Percentiles rank a stretch among this genome's conserved stretches.
Evolutionary conservation across 2,888 invertebrate species (phyloP).

Genomic region (Pachliopta kotzebuea): DNA sequence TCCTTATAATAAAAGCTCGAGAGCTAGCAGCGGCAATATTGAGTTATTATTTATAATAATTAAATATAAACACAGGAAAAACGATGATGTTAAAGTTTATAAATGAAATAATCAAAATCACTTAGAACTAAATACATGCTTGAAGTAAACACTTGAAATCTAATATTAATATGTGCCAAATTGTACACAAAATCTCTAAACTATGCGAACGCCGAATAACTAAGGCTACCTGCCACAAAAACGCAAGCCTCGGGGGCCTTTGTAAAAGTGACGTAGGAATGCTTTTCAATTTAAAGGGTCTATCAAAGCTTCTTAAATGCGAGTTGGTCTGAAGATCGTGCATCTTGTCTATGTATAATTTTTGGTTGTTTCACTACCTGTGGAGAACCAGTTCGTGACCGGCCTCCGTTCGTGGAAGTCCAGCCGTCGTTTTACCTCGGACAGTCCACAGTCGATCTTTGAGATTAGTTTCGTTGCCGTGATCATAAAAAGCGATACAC

Average conservation of each 20-base stretch:
- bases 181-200: background rate
- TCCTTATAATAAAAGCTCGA: too few species aligned
- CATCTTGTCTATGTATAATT: slow-evolving; percentile 73
- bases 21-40: too few species aligned
- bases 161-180: background rate
- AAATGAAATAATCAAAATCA: background rate
- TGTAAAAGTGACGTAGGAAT: slow-evolving; percentile 53
- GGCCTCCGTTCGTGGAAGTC: slow-evolving; percentile 58
- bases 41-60: too few species aligned
- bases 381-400: slow-evolving; percentile 66
- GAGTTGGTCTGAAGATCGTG: slow-evolving; percentile 44
- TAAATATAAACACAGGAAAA: too few species aligned
- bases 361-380: slow-evolving; percentile 68
- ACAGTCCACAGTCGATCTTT: slow-evolving; percentile 39
- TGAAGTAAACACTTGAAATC: background rate
- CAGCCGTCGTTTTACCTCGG: slow-evolving; percentile 55
- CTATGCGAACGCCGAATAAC: slow-evolving; percentile 3
- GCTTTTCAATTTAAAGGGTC: slow-evolving; percentile 63
- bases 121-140: background rate
- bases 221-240: slow-evolving; percentile 11
- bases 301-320: slow-evolving; percentile 54
- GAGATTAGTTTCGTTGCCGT: slow-evolving; percentile 45
- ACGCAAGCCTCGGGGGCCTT: slow-evolving; percentile 3
- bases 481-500: slow-evolving; percentile 44
- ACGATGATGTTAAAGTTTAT: background rate